Evolutionary conservation across 2,797 vertebrate genomes (phyloP).

Genomic region (Glossophaga mutica): DNA sequence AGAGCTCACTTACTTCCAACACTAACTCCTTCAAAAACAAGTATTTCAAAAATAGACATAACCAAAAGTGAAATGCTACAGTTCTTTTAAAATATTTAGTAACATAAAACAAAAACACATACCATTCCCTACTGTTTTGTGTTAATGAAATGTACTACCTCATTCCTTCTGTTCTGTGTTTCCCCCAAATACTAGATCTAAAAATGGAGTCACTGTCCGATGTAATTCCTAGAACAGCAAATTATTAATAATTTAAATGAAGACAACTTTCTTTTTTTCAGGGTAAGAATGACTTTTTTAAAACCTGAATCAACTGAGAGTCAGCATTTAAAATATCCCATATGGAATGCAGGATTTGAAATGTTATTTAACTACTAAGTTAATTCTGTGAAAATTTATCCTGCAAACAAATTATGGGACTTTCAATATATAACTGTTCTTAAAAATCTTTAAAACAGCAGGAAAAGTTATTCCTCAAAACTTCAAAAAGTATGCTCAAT

Average conservation of each 20-base stretch:
- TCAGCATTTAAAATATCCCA: not conserved
- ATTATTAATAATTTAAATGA: conserved; percentile 20
- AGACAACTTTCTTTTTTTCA: not conserved
- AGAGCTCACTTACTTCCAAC: not conserved
- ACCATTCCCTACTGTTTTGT: not conserved
- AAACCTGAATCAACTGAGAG: not conserved
- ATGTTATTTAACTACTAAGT: conserved; percentile 11
- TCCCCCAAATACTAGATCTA: not conserved
- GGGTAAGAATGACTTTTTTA: not conserved
- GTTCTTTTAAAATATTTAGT: conserved; percentile 6
- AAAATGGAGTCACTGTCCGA: not conserved
- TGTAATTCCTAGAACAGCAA: not conserved
- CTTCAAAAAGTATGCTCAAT: conserved; percentile 19
- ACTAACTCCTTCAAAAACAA: not conserved
- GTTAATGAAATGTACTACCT: not conserved
- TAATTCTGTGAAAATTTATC: not conserved
- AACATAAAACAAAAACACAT: not conserved
- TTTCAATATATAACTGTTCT: not conserved
- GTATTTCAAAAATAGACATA: conserved; percentile 4
- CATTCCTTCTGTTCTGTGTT: not conserved
- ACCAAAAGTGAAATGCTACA: not conserved
- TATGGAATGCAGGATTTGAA: not conserved
- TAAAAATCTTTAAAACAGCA: conserved; percentile 31
- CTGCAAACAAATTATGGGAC: not conserved
- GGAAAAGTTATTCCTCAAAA: not conserved